Conservation (phyloP, 2,113 vertebrate genomes). For the Gyps fulvus region DNA sequence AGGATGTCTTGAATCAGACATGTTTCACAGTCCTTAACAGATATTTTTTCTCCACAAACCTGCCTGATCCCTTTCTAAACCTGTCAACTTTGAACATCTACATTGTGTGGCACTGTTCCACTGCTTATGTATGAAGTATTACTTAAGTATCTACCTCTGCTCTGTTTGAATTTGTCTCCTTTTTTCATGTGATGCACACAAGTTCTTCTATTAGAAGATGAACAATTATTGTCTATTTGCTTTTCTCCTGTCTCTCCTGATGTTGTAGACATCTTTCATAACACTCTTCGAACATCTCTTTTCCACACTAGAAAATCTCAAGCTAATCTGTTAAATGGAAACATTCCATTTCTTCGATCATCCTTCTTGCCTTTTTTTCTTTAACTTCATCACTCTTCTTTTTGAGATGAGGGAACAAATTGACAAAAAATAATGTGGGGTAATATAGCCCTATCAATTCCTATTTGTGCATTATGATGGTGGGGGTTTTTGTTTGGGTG, state of each 20-base stretch:
- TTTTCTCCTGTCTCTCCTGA: neutral
- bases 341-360: neutral
- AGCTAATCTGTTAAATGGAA: neutral
- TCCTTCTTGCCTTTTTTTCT: neutral
- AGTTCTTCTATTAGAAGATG: neutral
- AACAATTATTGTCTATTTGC: neutral
- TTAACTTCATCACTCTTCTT: neutral
- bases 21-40: neutral
- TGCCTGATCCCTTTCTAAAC: neutral
- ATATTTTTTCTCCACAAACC: neutral
- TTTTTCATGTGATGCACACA: neutral
- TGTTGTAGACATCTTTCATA: neutral
- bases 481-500: too few relatives aligned
- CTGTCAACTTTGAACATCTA: neutral
- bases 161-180: neutral
- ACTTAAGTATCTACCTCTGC: neutral
- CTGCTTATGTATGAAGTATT: neutral
- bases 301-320: neutral
- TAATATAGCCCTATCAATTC: neutral
- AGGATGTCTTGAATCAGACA: rapidly evolving
- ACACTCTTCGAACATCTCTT: neutral
- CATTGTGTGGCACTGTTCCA: neutral
- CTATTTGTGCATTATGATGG: neutral
- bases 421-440: neutral
- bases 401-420: neutral